Conservation (phyloP, 2,888 invertebrate species). For the Plagiodera versicolora region DNA sequence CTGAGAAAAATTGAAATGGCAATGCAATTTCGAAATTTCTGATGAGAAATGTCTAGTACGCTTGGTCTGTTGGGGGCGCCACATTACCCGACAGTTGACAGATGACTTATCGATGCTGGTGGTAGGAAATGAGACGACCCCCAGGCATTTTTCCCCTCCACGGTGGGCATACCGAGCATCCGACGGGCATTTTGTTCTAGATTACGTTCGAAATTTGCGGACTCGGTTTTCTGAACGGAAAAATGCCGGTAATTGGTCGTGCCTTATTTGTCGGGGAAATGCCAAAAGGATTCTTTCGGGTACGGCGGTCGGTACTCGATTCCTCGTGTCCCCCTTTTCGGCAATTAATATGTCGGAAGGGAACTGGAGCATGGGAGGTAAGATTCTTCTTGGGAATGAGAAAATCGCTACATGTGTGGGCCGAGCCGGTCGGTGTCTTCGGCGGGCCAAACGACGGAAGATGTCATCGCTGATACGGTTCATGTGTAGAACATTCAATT, state of each 20-base stretch:
- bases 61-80: no score
- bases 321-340: slow-evolving; percentile 18
- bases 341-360: slow-evolving; percentile 28
- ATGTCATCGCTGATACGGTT: background rate
- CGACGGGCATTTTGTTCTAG: background rate
- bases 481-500: no score
- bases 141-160: no score
- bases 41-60: no score
- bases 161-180: background rate
- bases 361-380: slow-evolving; percentile 29
- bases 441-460: background rate
- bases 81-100: no score
- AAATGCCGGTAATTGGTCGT: background rate
- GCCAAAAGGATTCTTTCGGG: background rate
- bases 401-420: slow-evolving; percentile 23
- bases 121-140: no score
- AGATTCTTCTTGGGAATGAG: slow-evolving; percentile 18
- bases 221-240: background rate
- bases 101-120: no score
- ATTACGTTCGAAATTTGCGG: background rate
- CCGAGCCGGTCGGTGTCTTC: background rate
- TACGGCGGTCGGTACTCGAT: background rate
- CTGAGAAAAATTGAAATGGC: no score
- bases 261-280: background rate
- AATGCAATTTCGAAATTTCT: no score